A percentile compares a stretch with the other conserved stretches of the same genome.
phyloP scores from a whole-genome alignment of 92 coral and sea anemone species.

The Porites rus region DNA sequence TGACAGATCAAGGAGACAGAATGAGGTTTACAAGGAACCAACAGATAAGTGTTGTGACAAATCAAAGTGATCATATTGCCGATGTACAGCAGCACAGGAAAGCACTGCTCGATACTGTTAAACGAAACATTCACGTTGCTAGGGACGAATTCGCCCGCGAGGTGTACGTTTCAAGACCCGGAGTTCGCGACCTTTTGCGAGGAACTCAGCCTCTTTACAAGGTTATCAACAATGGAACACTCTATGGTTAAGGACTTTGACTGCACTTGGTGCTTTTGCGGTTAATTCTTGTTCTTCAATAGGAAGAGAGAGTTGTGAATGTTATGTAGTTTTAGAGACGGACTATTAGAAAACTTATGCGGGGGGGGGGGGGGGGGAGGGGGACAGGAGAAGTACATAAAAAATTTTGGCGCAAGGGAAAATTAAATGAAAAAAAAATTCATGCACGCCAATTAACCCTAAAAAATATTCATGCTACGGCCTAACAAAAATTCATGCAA shows the following conservation, averaged over 20 bases:
- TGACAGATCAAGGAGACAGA: slow-evolving; percentile 88
- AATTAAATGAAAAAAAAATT: too few relatives aligned
- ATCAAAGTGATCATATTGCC: slow-evolving; percentile 78
- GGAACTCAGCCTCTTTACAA: slow-evolving; percentile 90
- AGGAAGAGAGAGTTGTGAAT: too few relatives aligned
- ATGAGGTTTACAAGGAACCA: slow-evolving; percentile 90
- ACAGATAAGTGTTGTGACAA: slow-evolving; percentile 82
- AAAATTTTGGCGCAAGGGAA: too few relatives aligned
- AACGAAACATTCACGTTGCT: slow-evolving; percentile 82
- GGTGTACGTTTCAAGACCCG: slow-evolving; percentile 80
- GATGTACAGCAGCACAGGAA: slow-evolving; percentile 87
- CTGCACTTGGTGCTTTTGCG: neutral
- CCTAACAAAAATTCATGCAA: too few relatives aligned
- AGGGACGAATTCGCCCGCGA: slow-evolving; percentile 92
- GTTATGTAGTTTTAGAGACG: too few relatives aligned
- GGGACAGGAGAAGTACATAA: too few relatives aligned
- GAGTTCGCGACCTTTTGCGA: slow-evolving; percentile 78
- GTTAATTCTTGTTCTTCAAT: neutral
- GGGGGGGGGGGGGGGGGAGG: too few relatives aligned
- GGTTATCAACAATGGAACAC: slow-evolving; percentile 88
- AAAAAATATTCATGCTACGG: too few relatives aligned
- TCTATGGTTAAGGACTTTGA: slow-evolving; percentile 59
- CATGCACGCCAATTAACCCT: too few relatives aligned
- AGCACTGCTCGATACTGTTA: slow-evolving; percentile 71
- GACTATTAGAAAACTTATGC: too few relatives aligned